These are phyloP conservation scores for Acholoe squamosa DNA, from an alignment of 2,888 invertebrate species.

Conservation along the genomic window DNA sequence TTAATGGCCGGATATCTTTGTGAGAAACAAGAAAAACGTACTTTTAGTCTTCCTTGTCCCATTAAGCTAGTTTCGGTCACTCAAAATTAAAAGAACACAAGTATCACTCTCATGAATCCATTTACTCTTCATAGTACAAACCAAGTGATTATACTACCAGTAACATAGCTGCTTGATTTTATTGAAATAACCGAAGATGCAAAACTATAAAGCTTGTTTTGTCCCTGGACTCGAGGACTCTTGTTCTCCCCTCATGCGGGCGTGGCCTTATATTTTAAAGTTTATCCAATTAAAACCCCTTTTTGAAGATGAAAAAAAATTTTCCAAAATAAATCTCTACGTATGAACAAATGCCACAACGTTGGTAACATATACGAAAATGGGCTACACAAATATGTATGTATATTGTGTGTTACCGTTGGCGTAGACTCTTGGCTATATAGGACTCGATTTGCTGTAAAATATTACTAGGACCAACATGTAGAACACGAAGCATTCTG, in stretches of 20 bases:
- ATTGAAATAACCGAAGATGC: conserved; percentile 16
- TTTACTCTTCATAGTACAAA: conserved; percentile 48
- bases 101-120: conserved; percentile 46
- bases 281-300: conserved; percentile 12
- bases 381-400: conserved; percentile 26
- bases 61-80: conserved; percentile 47
- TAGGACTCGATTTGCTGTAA: conserved; percentile 41
- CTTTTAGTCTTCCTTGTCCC: conserved; percentile 63
- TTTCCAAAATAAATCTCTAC: not conserved
- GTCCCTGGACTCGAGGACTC: not conserved
- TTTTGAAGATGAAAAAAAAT: conserved; percentile 19
- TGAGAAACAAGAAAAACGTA: conserved; percentile 63
- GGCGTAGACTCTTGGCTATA: conserved; percentile 33
- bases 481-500: conserved; percentile 56
- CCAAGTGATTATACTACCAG: conserved; percentile 36
- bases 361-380: conserved; percentile 39
- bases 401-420: conserved; percentile 45
- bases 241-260: conserved; percentile 1
- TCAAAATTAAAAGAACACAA: conserved; percentile 61
- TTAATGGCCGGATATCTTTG: conserved; percentile 65
- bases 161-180: conserved; percentile 35
- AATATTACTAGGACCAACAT: conserved; percentile 47
- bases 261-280: not conserved
- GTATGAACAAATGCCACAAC: conserved; percentile 42
- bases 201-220: not conserved